phyloP scores from a whole-genome alignment of 2,888 invertebrate genomes.

The Lordiphosa andalusiaca region DNA sequence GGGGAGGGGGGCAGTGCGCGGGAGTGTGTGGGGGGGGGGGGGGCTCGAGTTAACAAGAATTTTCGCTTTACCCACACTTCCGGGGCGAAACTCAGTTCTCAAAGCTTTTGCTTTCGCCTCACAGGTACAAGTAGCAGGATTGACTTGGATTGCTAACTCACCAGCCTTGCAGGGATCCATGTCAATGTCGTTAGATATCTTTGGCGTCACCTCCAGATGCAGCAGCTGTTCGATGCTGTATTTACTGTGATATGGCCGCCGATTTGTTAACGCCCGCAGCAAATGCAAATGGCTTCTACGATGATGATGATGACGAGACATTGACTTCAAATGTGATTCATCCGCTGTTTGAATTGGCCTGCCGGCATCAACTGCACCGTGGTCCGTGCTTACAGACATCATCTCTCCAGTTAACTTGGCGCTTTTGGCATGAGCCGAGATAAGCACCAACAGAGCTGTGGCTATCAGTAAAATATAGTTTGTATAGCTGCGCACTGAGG shows the following conservation, averaged over 20 bases:
- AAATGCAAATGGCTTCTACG: slow-evolving; percentile 25
- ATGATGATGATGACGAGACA: slow-evolving; percentile 35
- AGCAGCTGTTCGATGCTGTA: slow-evolving; percentile 87
- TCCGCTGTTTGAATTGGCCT: slow-evolving; percentile 20
- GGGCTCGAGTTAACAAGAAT: slow-evolving; percentile 58
- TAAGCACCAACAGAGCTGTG: slow-evolving; percentile 67
- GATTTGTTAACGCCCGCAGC: slow-evolving; percentile 22
- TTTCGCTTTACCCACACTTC: slow-evolving; percentile 59
- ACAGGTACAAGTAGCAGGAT: slow-evolving; percentile 3
- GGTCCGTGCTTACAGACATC: slow-evolving; percentile 26
- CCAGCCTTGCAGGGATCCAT: slow-evolving; percentile 94
- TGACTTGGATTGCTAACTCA: slow-evolving; percentile 81
- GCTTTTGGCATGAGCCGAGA: slow-evolving; percentile 75
- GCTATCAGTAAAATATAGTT: slow-evolving; percentile 71
- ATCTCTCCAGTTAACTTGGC: slow-evolving; percentile 56
- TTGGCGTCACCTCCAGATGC: slow-evolving; percentile 83
- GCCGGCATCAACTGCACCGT: slow-evolving; percentile 29
- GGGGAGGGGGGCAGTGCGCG: slow-evolving; percentile 9
- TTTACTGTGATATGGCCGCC: slow-evolving; percentile 76
- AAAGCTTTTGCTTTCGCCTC: slow-evolving; percentile 40
- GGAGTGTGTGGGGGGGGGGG: slow-evolving; percentile 19
- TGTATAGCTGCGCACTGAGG: slow-evolving; percentile 45
- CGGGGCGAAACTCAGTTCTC: slow-evolving; percentile 49
- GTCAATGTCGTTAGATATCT: slow-evolving; percentile 88
- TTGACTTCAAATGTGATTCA: slow-evolving; percentile 23